Conservation (phyloP, 2,888 invertebrate genomes). For the Tetrapedia diversipes region DNA sequence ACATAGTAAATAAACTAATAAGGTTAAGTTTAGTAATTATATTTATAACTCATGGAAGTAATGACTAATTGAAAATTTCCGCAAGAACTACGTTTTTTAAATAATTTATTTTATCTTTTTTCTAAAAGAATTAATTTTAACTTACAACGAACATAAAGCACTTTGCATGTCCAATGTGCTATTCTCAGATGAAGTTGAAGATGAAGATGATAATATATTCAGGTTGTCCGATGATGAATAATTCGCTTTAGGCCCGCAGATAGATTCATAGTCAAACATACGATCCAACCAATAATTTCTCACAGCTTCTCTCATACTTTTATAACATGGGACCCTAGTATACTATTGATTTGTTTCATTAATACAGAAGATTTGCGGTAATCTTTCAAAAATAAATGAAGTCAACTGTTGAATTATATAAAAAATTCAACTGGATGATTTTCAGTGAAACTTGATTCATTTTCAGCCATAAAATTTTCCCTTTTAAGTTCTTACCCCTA, state of each 20-base stretch:
- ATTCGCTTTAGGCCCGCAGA: background rate
- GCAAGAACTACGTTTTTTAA: background rate
- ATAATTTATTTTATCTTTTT: too few relatives aligned
- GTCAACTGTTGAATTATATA: background rate
- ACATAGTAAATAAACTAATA: too few relatives aligned
- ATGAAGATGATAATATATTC: rapidly evolving
- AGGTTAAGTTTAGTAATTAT: too few relatives aligned
- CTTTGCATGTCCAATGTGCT: background rate
- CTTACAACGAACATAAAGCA: conserved; percentile 6
- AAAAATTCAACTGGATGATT: conserved; percentile 6
- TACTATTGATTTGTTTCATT: conserved; percentile 62
- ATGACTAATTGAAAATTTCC: too few relatives aligned
- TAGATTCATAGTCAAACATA: background rate
- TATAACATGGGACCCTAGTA: conserved; percentile 49
- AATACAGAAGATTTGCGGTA: conserved; percentile 29
- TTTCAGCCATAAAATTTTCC: background rate
- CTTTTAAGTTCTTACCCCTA: conserved; percentile 63
- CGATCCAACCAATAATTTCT: conserved; percentile 68
- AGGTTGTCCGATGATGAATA: background rate
- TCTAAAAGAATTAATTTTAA: background rate
- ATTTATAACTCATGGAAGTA: too few relatives aligned
- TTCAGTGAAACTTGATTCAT: background rate
- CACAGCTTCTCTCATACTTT: conserved; percentile 59
- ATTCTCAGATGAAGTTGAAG: background rate
- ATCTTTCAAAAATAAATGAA: background rate